Base-by-base conservation (phyloP, 2,888 invertebrate species). In the Drosophila suboccidentalis region DNA sequence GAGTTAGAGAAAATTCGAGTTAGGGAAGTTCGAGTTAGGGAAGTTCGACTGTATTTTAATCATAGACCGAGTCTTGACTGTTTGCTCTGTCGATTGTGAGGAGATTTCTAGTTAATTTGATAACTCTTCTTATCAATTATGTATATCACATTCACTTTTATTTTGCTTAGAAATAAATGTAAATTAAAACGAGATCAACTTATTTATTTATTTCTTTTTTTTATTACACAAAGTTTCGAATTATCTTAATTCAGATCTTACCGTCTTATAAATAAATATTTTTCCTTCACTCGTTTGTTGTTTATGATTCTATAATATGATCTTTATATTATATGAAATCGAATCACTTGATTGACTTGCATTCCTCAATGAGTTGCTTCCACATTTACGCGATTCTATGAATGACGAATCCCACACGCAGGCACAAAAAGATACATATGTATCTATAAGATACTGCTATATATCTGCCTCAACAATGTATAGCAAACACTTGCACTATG, bases 401-500 rank as follows among this genome's bases (percentile, higher is more conserved):
- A 77, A 77, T 79, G 80, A 71, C 63, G 61, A 79, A 61, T 44
- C 38, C 75, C 71, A 71, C 79, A 63, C 68, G 38, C 39, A 58
- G 17, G 41, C 55, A 54, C 17, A 58, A 44, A 59, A 15, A 36
- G 26, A 46, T 22, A 29, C 13, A 34, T 5, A 22, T 11, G 34
- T 34, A 68, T 47, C 34, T 36, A 39, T 41, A 15, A 63, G n/a
- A 55, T 46, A 43, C n/a, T 67, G 36, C 36, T 55, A 58, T 71
- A 22, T 53, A 51, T 61, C 51, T 46, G 51, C 38, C 17, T 47
- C 44, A 66, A 65, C 61, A 79, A 69, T 80, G 74, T 68, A 61
- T 49, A 67, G 66, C 76, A 82, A 76, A 79, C 80, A 82, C 86
- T 75, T 68, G 79, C 82, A 82, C 82, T 82, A 82, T 75, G 80